Percentiles rank a stretch among this genome's conserved stretches.
phyloP scores from a whole-genome alignment of 2,888 invertebrate genomes.

The Drosophila niveifrons region DNA sequence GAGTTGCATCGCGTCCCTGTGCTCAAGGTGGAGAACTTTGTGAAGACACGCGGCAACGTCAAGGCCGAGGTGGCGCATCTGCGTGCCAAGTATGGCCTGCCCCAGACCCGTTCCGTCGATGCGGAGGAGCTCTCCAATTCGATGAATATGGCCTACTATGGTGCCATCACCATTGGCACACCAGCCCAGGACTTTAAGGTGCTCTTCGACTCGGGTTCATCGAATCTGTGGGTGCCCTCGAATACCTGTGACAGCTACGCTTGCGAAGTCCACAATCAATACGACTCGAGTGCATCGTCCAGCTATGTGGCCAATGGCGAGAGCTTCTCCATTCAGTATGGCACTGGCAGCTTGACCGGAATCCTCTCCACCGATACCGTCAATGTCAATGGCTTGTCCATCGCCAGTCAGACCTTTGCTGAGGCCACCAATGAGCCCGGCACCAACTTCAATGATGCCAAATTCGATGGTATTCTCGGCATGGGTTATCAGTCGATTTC shows the following conservation, averaged over 20 bases:
- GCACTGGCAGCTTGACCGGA: slow-evolving; percentile 97
- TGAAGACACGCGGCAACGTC: slow-evolving; percentile 63
- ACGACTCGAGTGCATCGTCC: slow-evolving; percentile 92
- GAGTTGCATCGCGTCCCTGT: slow-evolving; percentile 75
- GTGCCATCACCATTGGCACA: slow-evolving; percentile 94
- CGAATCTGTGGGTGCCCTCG: slow-evolving; percentile 99
- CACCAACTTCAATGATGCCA: slow-evolving; percentile 95
- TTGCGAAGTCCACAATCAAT: slow-evolving; percentile 96
- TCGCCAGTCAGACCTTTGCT: slow-evolving; percentile 94
- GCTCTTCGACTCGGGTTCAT: slow-evolving; percentile 99
- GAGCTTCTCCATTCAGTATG: slow-evolving; percentile 95
- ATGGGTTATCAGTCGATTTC: slow-evolving; percentile 94
- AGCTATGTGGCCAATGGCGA: slow-evolving; percentile 95
- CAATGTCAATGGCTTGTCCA: slow-evolving; percentile 88
- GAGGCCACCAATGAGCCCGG: slow-evolving; percentile 97
- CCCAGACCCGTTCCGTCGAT: slow-evolving; percentile 20
- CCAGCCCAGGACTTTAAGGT: slow-evolving; percentile 96
- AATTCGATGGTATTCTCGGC: slow-evolving; percentile 98
- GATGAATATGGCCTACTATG: slow-evolving; percentile 97
- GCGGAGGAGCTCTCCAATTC: slow-evolving; percentile 90
- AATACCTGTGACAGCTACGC: slow-evolving; percentile 96
- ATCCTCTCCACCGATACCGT: slow-evolving; percentile 96
- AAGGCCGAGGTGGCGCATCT: slow-evolving; percentile 61
- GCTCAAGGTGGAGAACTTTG: slow-evolving; percentile 67
- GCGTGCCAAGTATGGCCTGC: slow-evolving; percentile 55